These are phyloP conservation scores for Nomada ruficornis DNA, from an alignment of 2,888 invertebrate species.

Conservation along the genomic window DNA sequence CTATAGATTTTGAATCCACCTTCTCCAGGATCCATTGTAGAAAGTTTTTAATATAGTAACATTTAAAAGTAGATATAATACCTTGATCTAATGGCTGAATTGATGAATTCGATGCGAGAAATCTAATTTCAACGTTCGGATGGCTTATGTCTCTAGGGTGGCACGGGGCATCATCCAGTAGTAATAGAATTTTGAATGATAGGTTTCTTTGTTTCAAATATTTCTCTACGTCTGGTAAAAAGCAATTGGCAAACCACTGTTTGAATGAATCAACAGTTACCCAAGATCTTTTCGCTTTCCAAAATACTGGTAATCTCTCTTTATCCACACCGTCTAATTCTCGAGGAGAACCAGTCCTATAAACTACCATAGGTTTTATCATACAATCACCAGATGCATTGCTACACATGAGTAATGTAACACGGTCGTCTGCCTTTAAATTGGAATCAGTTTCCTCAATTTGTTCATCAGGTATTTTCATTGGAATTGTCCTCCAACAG, in stretches of 20 bases:
- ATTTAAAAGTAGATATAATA: too few species aligned
- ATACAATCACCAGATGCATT: conserved; percentile 15
- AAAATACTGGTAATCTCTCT: conserved; percentile 70
- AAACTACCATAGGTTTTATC: conserved; percentile 68
- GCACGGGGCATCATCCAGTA: background rate
- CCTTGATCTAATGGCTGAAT: too few species aligned
- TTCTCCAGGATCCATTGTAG: too few species aligned
- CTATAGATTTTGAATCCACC: too few species aligned
- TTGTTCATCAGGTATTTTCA: conserved; percentile 19
- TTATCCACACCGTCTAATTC: conserved; percentile 54
- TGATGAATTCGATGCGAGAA: too few species aligned
- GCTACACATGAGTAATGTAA: conserved; percentile 19
- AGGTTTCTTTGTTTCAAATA: conserved; percentile 13
- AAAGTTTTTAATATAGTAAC: too few species aligned
- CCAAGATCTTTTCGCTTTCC: conserved; percentile 70
- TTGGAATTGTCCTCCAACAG: conserved; percentile 25
- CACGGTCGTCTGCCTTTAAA: conserved; percentile 24
- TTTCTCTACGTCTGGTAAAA: background rate
- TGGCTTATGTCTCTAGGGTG: background rate
- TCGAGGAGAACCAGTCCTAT: conserved; percentile 12
- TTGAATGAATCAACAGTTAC: conserved; percentile 37
- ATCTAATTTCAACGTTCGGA: background rate
- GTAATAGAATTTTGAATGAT: background rate
- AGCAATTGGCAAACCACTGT: conserved; percentile 39
- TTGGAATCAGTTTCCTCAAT: conserved; percentile 6